Conservation (phyloP, 2,888 invertebrate species). For the Aradus depressus region DNA sequence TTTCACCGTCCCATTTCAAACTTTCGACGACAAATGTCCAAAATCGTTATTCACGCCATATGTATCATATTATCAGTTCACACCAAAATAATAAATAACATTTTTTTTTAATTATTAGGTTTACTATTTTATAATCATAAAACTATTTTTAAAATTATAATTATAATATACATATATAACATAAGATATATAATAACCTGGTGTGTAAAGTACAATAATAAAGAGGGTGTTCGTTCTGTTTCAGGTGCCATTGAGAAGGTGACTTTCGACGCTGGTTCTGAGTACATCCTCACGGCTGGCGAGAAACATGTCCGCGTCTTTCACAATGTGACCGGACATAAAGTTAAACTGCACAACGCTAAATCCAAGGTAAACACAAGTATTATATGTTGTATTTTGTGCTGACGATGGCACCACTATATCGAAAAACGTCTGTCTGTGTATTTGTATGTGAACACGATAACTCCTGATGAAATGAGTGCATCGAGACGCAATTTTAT, state of each 20-base stretch:
- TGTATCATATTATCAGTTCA: background rate
- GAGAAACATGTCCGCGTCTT: conserved; percentile 67
- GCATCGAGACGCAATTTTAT: too few species aligned
- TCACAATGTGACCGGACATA: conserved; percentile 63
- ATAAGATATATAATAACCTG: background rate
- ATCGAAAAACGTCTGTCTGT: too few species aligned
- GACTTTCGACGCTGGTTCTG: conserved; percentile 62
- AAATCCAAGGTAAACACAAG: conserved; percentile 29
- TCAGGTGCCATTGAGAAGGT: conserved; percentile 56
- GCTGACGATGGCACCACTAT: too few species aligned
- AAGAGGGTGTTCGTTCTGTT: too few species aligned
- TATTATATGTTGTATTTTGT: background rate
- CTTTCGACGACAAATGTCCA: too few species aligned
- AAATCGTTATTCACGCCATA: background rate
- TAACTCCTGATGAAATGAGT: too few species aligned
- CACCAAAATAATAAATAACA: background rate
- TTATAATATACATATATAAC: too few species aligned
- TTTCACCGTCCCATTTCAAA: too few species aligned
- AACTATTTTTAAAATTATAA: too few species aligned
- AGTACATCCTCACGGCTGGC: conserved; percentile 59
- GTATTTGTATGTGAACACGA: too few species aligned
- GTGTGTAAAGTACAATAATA: background rate
- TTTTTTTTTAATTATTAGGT: too few species aligned
- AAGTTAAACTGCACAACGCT: conserved; percentile 40
- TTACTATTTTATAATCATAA: too few species aligned